Evolutionary conservation across 2,113 vertebrate species (phyloP).

Genomic region (Hipposideros armiger): DNA sequence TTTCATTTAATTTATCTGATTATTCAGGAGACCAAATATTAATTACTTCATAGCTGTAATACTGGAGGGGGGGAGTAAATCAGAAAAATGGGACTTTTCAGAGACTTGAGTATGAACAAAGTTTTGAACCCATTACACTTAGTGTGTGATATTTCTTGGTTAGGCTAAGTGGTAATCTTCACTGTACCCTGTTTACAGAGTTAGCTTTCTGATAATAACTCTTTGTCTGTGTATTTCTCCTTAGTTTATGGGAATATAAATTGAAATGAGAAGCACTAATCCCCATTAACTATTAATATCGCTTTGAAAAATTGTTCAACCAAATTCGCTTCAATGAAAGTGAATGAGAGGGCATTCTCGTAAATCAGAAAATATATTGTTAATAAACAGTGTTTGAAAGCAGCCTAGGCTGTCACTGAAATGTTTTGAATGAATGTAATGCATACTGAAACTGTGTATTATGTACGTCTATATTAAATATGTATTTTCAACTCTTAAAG

Average conservation of each 20-base stretch:
- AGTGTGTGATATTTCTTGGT: background rate
- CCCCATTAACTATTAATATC: background rate
- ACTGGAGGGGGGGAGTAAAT: background rate
- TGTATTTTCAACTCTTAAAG: background rate
- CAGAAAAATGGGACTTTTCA: background rate
- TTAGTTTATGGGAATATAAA: background rate
- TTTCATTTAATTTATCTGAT: slow-evolving; percentile 29
- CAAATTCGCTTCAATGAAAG: slow-evolving; percentile 8
- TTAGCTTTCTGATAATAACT: background rate
- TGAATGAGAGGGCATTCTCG: background rate
- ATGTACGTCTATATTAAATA: background rate
- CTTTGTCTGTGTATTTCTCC: background rate
- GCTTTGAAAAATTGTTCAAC: background rate
- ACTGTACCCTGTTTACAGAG: background rate
- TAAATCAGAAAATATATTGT: background rate
- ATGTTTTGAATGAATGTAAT: background rate
- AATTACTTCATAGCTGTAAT: background rate
- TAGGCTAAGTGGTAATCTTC: background rate
- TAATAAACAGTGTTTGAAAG: background rate
- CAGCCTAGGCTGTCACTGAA: background rate
- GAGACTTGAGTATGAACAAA: background rate
- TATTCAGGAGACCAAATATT: slow-evolving; percentile 2
- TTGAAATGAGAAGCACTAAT: slow-evolving; percentile 24
- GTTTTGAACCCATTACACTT: background rate
- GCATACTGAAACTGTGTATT: background rate